These are phyloP conservation scores for Omphaloscelis lunosa DNA, from an alignment of 2,888 invertebrate species.

Conservation along the genomic window DNA sequence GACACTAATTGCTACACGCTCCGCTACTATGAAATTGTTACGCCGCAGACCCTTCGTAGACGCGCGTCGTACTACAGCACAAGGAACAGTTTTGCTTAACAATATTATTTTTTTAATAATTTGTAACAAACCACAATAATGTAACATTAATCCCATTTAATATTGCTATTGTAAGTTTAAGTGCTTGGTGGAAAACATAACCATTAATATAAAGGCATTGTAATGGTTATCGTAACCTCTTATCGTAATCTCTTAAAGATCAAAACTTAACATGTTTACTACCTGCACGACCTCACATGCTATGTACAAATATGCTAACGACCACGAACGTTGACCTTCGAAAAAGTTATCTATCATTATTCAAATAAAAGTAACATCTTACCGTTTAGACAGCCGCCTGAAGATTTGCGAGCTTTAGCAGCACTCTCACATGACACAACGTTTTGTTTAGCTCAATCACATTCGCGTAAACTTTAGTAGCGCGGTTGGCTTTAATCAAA, in stretches of 20 bases:
- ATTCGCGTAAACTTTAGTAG: constrained; percentile 59
- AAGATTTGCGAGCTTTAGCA: constrained; percentile 76
- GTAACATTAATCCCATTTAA: constrained; percentile 22
- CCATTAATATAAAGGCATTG: constrained; percentile 47
- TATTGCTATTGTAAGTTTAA: constrained; percentile 31
- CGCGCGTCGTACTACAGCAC: constrained; percentile 61
- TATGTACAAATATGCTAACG: constrained; percentile 68
- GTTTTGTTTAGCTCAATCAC: constrained; percentile 70
- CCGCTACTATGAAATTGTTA: constrained; percentile 75
- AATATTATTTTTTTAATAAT: constrained; percentile 33
- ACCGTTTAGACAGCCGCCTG: constrained; percentile 85
- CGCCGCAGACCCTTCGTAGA: constrained; percentile 72
- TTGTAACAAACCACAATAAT: constrained; percentile 19
- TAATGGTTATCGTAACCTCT: constrained; percentile 69
- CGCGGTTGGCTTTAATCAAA: constrained; percentile 49
- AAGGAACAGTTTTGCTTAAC: constrained; percentile 45
- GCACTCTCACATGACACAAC: constrained; percentile 82
- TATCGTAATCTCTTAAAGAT: constrained; percentile 75
- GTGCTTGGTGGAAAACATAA: constrained; percentile 42
- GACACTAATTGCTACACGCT: constrained; percentile 82
- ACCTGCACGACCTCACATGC: constrained; percentile 69
- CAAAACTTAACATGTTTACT: constrained; percentile 73
- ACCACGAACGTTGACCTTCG: constrained; percentile 72
- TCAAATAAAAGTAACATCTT: constrained; percentile 71
- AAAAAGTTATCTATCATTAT: constrained; percentile 66